These are phyloP conservation scores for Actinia equina DNA, from an alignment of 64 coral and sea anemone species.

Conservation along the genomic window DNA sequence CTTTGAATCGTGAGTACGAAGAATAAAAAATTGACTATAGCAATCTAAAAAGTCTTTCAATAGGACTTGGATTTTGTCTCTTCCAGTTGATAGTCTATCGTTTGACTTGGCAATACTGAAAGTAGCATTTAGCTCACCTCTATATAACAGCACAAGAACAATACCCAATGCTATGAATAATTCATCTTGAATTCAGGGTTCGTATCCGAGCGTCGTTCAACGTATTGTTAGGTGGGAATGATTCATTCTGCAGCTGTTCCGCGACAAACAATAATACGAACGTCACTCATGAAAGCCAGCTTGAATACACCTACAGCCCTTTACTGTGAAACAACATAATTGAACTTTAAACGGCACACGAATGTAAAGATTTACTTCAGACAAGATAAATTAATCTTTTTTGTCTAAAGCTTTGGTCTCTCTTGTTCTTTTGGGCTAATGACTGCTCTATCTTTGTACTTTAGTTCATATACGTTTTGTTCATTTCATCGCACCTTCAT, in stretches of 20 bases:
- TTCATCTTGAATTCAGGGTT: neutral
- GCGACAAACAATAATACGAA: neutral
- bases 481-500: neutral
- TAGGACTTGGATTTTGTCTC: constrained; percentile 13
- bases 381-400: neutral
- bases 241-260: neutral
- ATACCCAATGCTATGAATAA: neutral
- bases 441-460: neutral
- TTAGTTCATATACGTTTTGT: neutral
- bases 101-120: constrained; percentile 15
- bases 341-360: neutral
- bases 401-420: neutral
- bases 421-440: neutral
- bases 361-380: constrained; percentile 1
- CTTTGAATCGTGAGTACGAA: neutral
- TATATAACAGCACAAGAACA: constrained; percentile 7
- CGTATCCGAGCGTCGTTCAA: constrained; percentile 1
- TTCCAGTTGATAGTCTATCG: constrained; percentile 6
- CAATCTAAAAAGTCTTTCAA: neutral
- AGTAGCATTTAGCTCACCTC: neutral
- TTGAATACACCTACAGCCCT: neutral
- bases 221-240: constrained; percentile 4
- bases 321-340: neutral
- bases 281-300: neutral
- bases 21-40: neutral